A percentile compares a stretch with the other conserved stretches of the same genome.
Evolutionary conservation across 2,113 vertebrate species (phyloP).

Genomic region (Crocuta crocuta): DNA sequence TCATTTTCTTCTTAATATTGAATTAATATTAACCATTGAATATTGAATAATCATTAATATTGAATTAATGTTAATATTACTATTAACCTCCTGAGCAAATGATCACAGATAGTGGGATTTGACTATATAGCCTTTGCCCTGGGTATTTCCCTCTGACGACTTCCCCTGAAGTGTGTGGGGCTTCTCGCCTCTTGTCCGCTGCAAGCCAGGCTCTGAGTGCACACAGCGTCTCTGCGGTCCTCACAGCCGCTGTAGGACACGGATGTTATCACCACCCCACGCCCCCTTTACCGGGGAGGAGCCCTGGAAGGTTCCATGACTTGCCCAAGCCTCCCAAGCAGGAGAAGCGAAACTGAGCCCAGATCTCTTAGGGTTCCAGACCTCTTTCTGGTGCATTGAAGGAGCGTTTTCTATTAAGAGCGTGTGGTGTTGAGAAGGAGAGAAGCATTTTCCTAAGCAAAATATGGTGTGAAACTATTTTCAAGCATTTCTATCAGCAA

Average conservation of each 20-base stretch:
- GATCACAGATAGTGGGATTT: neutral
- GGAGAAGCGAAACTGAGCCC: neutral
- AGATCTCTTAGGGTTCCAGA: neutral
- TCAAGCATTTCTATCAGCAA: conserved; percentile 18
- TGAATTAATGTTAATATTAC: neutral
- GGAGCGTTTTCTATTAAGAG: neutral
- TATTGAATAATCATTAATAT: too few species aligned
- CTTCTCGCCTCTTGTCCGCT: neutral
- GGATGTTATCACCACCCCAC: accelerated
- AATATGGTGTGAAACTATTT: conserved; percentile 50
- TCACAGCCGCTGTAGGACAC: accelerated
- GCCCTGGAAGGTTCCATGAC: neutral
- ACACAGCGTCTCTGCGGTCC: accelerated
- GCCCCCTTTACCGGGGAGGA: neutral
- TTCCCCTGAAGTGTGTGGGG: accelerated
- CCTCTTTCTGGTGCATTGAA: accelerated
- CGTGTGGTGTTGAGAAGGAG: neutral
- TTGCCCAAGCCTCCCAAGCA: neutral
- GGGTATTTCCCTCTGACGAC: too few species aligned
- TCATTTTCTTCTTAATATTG: neutral
- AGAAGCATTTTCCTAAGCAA: neutral
- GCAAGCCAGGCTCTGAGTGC: neutral
- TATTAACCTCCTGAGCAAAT: neutral
- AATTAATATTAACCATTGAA: neutral
- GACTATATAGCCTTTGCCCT: accelerated